These are phyloP conservation scores for Xerus inauris DNA, from an alignment of 2,113 vertebrate genomes.

Conservation along the genomic window DNA sequence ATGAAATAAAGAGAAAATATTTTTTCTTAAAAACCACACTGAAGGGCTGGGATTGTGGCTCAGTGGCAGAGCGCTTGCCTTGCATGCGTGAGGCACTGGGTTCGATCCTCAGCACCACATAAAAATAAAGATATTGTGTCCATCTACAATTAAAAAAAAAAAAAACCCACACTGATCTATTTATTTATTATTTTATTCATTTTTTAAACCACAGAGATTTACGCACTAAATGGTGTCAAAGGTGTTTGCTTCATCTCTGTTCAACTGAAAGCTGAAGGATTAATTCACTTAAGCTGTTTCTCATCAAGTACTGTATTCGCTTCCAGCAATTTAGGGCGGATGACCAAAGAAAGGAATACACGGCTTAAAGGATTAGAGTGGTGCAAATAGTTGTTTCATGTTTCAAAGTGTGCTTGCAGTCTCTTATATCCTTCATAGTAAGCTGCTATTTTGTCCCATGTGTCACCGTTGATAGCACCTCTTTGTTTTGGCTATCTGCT, in stretches of 20 bases:
- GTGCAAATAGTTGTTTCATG: not conserved
- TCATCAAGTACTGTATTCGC: slow-evolving; percentile 16
- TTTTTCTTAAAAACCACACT: no score
- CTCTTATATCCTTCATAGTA: slow-evolving; percentile 33
- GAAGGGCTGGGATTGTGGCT: no score
- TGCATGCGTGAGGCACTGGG: no score
- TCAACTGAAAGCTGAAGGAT: not conserved
- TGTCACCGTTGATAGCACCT: not conserved
- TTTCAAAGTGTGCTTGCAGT: slow-evolving; percentile 35
- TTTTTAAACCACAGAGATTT: not conserved
- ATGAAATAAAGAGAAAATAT: not conserved
- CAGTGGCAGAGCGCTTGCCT: no score
- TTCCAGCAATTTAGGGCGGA: slow-evolving; percentile 50
- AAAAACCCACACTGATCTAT: no score
- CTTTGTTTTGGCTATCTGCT: slow-evolving; percentile 43
- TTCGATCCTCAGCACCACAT: no score
- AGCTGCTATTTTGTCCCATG: slow-evolving; percentile 25
- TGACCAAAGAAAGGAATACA: slow-evolving; percentile 46
- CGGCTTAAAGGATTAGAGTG: not conserved
- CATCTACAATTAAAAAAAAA: no score
- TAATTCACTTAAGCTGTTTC: not conserved
- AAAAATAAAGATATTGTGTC: no score
- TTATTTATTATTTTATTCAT: no score
- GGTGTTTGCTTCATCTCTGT: not conserved
- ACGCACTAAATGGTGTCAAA: not conserved